Conservation (phyloP, 2,113 vertebrate species). For the Silurus meridionalis region DNA sequence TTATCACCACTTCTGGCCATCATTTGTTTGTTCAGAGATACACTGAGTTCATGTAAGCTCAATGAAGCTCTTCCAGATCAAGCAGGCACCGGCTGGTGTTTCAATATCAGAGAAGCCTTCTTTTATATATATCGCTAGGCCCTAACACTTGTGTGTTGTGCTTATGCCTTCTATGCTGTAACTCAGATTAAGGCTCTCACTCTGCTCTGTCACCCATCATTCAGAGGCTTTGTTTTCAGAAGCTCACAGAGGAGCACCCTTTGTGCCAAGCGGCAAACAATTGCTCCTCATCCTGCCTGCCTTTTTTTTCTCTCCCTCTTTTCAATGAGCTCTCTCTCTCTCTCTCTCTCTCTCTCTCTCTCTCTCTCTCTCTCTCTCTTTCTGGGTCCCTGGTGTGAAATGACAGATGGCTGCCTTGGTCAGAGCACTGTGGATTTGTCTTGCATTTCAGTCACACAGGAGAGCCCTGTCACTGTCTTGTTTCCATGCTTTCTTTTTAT, state of each 20-base stretch:
- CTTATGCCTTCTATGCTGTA: constrained; percentile 1
- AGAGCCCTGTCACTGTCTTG: constrained; percentile 9
- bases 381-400: constrained; percentile 47
- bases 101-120: neutral
- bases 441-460: constrained; percentile 25
- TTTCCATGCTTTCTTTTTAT: neutral
- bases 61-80: neutral
- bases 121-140: neutral
- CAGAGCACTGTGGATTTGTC: constrained; percentile 36
- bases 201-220: constrained; percentile 44
- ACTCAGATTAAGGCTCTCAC: constrained; percentile 21
- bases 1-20: neutral
- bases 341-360: constrained; percentile 38
- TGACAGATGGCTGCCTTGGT: constrained; percentile 51
- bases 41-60: neutral
- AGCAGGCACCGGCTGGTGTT: neutral
- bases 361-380: constrained; percentile 37
- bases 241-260: constrained; percentile 40
- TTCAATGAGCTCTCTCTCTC: constrained; percentile 31
- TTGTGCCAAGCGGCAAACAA: constrained; percentile 45
- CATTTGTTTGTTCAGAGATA: neutral
- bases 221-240: constrained; percentile 48
- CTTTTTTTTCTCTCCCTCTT: constrained; percentile 30
- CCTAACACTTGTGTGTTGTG: constrained; percentile 15
- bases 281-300: constrained; percentile 36